Conservation (phyloP, 2,113 vertebrate species). For the Coryphaenoides rupestris region DNA sequence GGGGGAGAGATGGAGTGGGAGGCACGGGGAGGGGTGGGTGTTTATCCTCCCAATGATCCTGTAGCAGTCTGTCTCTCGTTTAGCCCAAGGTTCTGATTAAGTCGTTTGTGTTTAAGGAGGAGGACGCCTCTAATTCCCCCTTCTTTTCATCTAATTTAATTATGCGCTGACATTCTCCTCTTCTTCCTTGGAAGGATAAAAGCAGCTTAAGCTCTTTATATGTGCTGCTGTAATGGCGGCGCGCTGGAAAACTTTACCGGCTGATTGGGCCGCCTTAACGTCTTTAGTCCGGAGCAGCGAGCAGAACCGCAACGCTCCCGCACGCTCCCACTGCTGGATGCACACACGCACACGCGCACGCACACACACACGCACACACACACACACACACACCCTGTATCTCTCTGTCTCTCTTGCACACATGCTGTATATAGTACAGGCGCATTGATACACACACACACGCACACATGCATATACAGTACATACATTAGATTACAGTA, state of each 20-base stretch:
- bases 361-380: not conserved
- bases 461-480: too few species aligned
- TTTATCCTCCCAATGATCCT: slow-evolving; percentile 63
- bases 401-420: too few species aligned
- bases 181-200: slow-evolving; percentile 66
- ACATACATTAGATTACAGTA: too few species aligned
- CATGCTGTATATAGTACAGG: too few species aligned
- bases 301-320: too few species aligned
- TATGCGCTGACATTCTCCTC: slow-evolving; percentile 65
- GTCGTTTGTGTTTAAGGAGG: slow-evolving; percentile 66
- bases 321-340: not conserved
- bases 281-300: slow-evolving; percentile 46
- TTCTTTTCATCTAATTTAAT: slow-evolving; percentile 71
- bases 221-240: slow-evolving; percentile 65
- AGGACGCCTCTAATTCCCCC: slow-evolving; percentile 64
- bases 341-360: slow-evolving; percentile 21
- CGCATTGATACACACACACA: slow-evolving; percentile 8
- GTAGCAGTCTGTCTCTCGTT: slow-evolving; percentile 61
- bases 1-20: slow-evolving; percentile 2
- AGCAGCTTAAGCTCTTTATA: slow-evolving; percentile 65
- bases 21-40: slow-evolving; percentile 39
- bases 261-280: slow-evolving; percentile 57
- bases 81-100: slow-evolving; percentile 66
- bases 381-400: slow-evolving; percentile 1
- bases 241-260: slow-evolving; percentile 53